Percentiles rank a stretch among this genome's conserved stretches.
Conservation (phyloP, 92 coral and sea anemone species). For the Actinernus sp. region DNA sequence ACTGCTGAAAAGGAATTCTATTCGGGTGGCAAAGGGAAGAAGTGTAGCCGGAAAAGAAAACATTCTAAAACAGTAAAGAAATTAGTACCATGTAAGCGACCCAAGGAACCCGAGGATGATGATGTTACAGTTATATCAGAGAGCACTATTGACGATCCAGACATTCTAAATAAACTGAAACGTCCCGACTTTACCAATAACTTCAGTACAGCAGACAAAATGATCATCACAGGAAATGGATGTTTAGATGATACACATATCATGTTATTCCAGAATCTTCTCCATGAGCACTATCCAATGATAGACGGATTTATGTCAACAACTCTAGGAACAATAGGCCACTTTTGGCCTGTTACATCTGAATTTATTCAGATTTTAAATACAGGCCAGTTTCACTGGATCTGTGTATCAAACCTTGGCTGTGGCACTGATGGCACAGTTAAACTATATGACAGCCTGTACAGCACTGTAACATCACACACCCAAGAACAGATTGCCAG, state of each 20-base stretch:
- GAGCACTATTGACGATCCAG: too few relatives aligned
- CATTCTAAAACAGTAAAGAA: conserved; percentile 15
- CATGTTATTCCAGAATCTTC: conserved; percentile 14
- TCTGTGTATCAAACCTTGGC: conserved; percentile 31
- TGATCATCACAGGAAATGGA: background rate
- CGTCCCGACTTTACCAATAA: too few relatives aligned
- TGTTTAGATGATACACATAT: conserved; percentile 30
- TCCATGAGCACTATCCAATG: conserved; percentile 33
- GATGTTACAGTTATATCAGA: too few relatives aligned
- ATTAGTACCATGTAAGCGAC: conserved; percentile 1
- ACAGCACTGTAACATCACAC: conserved; percentile 8
- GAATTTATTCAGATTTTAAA: conserved; percentile 15
- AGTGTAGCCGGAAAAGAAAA: too few relatives aligned
- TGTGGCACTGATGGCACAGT: conserved; percentile 6
- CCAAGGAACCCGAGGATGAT: too few relatives aligned
- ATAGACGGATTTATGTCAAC: conserved; percentile 39
- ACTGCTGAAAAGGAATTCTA: conserved; percentile 7
- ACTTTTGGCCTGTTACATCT: conserved; percentile 18
- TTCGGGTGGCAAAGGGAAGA: too few relatives aligned
- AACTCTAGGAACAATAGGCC: too few relatives aligned
- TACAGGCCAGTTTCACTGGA: conserved; percentile 45
- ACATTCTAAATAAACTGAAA: too few relatives aligned
- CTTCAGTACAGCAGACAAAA: too few relatives aligned
- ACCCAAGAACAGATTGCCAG: conserved; percentile 25
- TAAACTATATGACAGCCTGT: conserved; percentile 42